Evolutionary conservation across 2,888 invertebrate species (phyloP), one percentile per base, ranked within the genome.

Genomic region (Acronicta alni): DNA sequence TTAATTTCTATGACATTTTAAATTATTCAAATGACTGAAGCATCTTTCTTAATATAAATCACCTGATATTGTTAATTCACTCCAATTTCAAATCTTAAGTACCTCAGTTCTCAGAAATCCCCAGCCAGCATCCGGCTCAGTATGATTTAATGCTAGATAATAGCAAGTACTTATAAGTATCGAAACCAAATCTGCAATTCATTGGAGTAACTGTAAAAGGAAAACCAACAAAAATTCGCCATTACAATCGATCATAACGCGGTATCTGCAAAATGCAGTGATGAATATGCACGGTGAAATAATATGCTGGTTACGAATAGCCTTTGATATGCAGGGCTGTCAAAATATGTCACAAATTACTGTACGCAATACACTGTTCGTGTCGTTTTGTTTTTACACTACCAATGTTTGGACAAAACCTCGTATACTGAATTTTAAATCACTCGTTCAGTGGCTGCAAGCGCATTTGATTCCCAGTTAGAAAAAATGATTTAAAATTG

Each of bases 261-360:
- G 65, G 58, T 70, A 76, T 65, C 66, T 77, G 62, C 67, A 54
- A 69, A 77, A 60, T 72, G 67, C 60, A 61, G 45, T 64, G 75
- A 69, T 74, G 67, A 67, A 75, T 77, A 72, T 72, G 63, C 67
- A 48, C 63, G 62, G 54, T 72, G 64, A 69, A 74, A 77, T 77
- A 72, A 73, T 75, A 65, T 57, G 60, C 63, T 47, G 54, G 66
- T 75, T 70, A 75, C 66, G 57, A 67, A 68, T 67, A 70, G 74
- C 75, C 57, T 62, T 70, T 62, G 57, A 66, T 63, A 67, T 38
- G 58, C 35, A 77, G 77, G 75, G 77, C 7, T 70, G 57, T 38
- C 72, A 49, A 17, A 39, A 26, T 26, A 48, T 39, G 47, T 16
- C 26, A 56, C 26, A 3, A 14, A n/a, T 35, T n/a, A 38, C 38